phyloP scores from a whole-genome alignment of 2,113 vertebrate species.

The Motacilla alba region DNA sequence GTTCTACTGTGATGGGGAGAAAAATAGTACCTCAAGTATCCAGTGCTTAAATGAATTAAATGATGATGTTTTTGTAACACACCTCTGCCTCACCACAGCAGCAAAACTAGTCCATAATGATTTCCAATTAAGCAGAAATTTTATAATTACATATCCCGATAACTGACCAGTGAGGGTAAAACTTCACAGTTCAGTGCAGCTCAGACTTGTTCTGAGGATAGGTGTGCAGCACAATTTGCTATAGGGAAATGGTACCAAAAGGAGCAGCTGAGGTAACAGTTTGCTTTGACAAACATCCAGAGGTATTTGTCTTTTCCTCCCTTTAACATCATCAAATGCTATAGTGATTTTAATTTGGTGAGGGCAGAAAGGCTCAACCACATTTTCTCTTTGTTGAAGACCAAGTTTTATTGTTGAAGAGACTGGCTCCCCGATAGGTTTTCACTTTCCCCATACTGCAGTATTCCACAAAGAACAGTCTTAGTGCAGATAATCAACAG shows the following conservation, averaged over 20 bases:
- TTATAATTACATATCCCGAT: not conserved
- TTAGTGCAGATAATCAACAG: not conserved
- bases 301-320: not conserved
- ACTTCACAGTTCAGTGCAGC: not conserved
- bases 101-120: not conserved
- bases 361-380: constrained; percentile 1
- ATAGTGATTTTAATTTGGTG: not conserved
- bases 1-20: not conserved
- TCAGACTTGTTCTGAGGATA: not conserved
- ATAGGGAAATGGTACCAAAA: not conserved
- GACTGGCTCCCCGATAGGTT: not conserved
- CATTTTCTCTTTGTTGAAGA: not conserved
- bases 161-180: not conserved
- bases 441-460: not conserved
- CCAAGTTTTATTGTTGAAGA: not conserved
- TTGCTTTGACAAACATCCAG: not conserved
- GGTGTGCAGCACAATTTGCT: not conserved
- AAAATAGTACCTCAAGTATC: not conserved
- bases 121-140: not conserved
- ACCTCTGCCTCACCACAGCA: not conserved
- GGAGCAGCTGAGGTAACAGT: not conserved
- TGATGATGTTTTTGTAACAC: not conserved
- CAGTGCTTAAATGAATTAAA: not conserved
- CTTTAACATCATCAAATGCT: not conserved
- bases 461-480: not conserved